These are phyloP conservation scores for Macroglossus sobrinus DNA, from an alignment of 2,113 vertebrate genomes.

Conservation along the genomic window DNA sequence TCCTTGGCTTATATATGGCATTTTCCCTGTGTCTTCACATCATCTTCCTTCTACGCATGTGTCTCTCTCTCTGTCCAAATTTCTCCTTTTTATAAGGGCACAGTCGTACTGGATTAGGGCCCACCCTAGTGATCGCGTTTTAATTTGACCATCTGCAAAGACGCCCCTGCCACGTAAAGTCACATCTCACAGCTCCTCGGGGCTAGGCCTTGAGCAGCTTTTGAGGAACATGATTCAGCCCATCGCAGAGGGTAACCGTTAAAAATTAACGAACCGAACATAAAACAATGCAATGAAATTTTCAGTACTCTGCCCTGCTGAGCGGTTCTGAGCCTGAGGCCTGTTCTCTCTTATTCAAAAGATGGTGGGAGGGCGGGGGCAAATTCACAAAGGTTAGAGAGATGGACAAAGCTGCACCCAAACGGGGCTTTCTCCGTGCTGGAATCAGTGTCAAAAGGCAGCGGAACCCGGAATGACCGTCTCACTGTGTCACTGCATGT, in stretches of 20 bases:
- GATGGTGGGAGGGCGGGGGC: background rate
- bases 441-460: background rate
- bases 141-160: background rate
- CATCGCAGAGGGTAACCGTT: background rate
- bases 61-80: background rate
- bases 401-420: accelerated
- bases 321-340: background rate
- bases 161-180: background rate
- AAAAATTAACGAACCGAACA: background rate
- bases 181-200: too few species aligned
- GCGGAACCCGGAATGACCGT: background rate
- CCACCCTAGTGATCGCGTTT: background rate
- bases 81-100: background rate
- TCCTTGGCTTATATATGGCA: background rate
- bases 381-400: background rate
- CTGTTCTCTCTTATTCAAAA: background rate
- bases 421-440: background rate
- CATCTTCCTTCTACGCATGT: background rate
- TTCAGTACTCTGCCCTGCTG: background rate
- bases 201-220: background rate
- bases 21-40: background rate
- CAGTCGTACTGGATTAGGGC: background rate
- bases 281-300: background rate
- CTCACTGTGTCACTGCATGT: background rate
- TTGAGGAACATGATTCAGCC: background rate